Percentiles rank a stretch among this genome's conserved stretches.
Evolutionary conservation across 2,888 invertebrate species (phyloP).

Genomic region (Eumerus sabulonum): DNA sequence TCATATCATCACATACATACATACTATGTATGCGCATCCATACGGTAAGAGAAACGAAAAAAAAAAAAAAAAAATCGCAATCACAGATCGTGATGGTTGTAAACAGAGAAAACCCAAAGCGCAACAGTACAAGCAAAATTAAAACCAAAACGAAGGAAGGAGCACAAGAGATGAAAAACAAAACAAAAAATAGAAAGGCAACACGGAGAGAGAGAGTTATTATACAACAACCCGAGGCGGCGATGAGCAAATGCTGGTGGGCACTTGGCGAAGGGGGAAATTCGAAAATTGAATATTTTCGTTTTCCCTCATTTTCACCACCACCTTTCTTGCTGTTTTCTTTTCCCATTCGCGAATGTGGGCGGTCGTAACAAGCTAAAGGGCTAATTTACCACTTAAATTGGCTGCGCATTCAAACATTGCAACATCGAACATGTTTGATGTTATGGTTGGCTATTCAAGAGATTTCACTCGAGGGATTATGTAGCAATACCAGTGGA

Average conservation of each 20-base stretch:
- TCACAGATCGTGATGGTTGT: conserved; percentile 29
- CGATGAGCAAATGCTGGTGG: no score
- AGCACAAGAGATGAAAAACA: not conserved
- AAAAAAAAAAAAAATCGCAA: conserved; percentile 15
- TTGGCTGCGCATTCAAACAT: not conserved
- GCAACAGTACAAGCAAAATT: not conserved
- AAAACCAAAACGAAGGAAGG: conserved; percentile 26
- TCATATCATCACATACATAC: not conserved
- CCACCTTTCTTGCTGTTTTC: not conserved
- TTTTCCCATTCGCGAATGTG: no score
- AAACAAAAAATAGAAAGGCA: conserved; percentile 13
- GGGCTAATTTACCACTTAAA: no score
- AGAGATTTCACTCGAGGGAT: conserved; percentile 32
- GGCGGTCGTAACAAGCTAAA: no score
- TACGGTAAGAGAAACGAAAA: no score
- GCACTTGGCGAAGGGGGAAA: conserved; percentile 14
- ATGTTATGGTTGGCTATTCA: conserved; percentile 17
- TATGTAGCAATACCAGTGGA: conserved; percentile 7
- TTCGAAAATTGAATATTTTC: conserved; percentile 47
- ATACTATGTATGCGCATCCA: conserved; percentile 14
- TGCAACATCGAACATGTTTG: conserved; percentile 52
- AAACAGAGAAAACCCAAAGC: conserved; percentile 47
- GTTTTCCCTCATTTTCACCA: conserved; percentile 45
- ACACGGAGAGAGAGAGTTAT: conserved; percentile 66
- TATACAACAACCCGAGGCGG: conserved; percentile 52